phyloP scores from a whole-genome alignment of 2,888 invertebrate genomes.

The Pharmacophagus antenor region DNA sequence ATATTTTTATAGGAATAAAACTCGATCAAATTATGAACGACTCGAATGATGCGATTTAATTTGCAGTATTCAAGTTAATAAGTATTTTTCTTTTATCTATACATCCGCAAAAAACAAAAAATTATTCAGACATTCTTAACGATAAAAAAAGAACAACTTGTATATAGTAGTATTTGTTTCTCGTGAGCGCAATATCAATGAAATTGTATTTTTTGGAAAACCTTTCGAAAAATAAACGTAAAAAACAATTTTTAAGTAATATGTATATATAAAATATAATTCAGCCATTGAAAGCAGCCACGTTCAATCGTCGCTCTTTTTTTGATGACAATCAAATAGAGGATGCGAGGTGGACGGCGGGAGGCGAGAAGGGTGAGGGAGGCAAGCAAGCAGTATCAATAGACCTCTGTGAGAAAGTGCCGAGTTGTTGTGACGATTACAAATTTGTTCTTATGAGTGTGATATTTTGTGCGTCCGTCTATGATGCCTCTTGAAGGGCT shows the following conservation, averaged over 20 bases:
- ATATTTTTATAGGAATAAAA: constrained; percentile 1
- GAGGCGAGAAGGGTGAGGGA: too few species aligned
- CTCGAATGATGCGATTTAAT: not conserved
- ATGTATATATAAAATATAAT: not conserved
- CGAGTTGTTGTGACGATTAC: constrained; percentile 46
- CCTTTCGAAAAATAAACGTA: not conserved
- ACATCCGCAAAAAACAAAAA: too few species aligned
- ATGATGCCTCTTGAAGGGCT: constrained; percentile 25
- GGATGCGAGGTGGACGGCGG: constrained; percentile 22
- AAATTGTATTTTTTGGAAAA: not conserved
- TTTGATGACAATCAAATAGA: constrained; percentile 39
- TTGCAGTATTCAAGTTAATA: too few species aligned
- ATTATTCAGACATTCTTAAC: too few species aligned
- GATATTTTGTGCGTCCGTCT: constrained; percentile 36
- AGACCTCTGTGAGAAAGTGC: constrained; percentile 44
- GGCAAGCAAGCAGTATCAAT: constrained; percentile 34
- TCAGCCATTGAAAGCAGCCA: constrained; percentile 11
- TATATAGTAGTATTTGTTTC: not conserved
- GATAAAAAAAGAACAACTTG: not conserved
- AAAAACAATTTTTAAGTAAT: not conserved
- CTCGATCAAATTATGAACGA: not conserved
- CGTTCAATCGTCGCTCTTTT: constrained; percentile 26
- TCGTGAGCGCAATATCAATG: not conserved
- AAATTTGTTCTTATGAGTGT: constrained; percentile 42
- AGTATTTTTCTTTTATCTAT: too few species aligned